Percentiles rank a stretch among this genome's conserved stretches.
Evolutionary conservation across 2,797 vertebrate species (phyloP).

Genomic region (Danio jaintianensis): DNA sequence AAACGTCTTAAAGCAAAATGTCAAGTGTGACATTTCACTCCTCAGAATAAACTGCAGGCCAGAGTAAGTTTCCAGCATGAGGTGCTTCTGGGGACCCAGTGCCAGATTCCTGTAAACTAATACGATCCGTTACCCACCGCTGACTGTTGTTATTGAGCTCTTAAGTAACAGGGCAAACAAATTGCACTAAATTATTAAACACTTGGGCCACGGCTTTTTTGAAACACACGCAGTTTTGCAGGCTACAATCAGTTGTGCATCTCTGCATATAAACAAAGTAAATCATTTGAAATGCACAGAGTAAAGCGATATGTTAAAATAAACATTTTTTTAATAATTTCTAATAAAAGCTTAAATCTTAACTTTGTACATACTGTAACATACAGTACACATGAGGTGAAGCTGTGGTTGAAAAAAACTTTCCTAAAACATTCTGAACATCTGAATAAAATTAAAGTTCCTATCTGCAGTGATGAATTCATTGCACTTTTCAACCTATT

Average conservation of each 20-base stretch:
- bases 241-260: not conserved
- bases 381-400: not conserved
- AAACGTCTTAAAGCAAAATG: conserved; percentile 49
- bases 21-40: conserved; percentile 42
- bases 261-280: conserved; percentile 9
- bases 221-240: not conserved
- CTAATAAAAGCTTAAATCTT: not conserved
- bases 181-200: conserved; percentile 47
- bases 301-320: not conserved
- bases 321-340: rapidly evolving
- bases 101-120: conserved; percentile 52
- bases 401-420: not conserved
- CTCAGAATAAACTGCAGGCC: conserved; percentile 47
- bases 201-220: conserved; percentile 11
- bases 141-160: conserved; percentile 55
- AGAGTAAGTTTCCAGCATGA: conserved; percentile 43
- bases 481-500: not conserved
- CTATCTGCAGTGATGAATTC: not conserved
- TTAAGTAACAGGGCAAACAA: conserved; percentile 51
- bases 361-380: too few species aligned
- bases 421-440: not conserved
- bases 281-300: not conserved
- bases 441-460: not conserved
- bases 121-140: conserved; percentile 39
- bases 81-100: conserved; percentile 39